phyloP scores from a whole-genome alignment of 92 coral and sea anemone genomes.

The Parazoanthus atlanticus region DNA sequence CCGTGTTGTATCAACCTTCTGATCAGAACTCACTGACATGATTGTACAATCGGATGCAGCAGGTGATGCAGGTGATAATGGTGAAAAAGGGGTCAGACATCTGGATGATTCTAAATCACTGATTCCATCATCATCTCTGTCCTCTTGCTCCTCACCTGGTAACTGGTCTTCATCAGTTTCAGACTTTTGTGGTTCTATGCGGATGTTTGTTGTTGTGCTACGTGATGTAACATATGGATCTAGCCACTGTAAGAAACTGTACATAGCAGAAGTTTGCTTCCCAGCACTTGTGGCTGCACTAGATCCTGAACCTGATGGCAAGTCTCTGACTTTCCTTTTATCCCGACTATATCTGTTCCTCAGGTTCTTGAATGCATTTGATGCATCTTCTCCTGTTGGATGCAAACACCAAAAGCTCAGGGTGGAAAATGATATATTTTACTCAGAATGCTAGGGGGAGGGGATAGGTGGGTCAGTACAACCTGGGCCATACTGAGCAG shows the following conservation, averaged over 20 bases:
- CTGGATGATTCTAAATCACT: slow-evolving; percentile 38
- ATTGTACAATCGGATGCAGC: slow-evolving; percentile 37
- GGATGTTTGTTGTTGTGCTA: slow-evolving; percentile 37
- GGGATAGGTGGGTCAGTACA: slow-evolving; percentile 30
- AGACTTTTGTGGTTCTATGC: slow-evolving; percentile 38
- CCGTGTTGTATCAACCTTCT: slow-evolving; percentile 44
- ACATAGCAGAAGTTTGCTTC: slow-evolving; percentile 38
- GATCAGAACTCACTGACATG: slow-evolving; percentile 36
- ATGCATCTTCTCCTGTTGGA: slow-evolving; percentile 43
- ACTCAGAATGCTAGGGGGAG: slow-evolving; percentile 42
- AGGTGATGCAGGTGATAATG: slow-evolving; percentile 25
- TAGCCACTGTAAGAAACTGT: slow-evolving; percentile 43
- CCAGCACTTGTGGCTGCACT: slow-evolving; percentile 41
- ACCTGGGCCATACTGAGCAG: slow-evolving; percentile 38
- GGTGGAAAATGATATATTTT: slow-evolving; percentile 36
- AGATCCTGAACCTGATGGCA: slow-evolving; percentile 31
- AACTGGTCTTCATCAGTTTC: slow-evolving; percentile 42
- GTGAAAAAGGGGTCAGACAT: slow-evolving; percentile 44
- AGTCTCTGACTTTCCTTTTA: slow-evolving; percentile 41
- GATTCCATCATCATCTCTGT: slow-evolving; percentile 36
- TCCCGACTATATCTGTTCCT: slow-evolving; percentile 43
- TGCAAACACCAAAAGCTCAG: slow-evolving; percentile 38
- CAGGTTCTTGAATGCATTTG: slow-evolving; percentile 39
- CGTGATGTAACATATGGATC: slow-evolving; percentile 41
- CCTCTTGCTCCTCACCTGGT: slow-evolving; percentile 40